Base-by-base conservation (phyloP, 1,140 invertebrate species). In the Drosophila bifasciata region DNA sequence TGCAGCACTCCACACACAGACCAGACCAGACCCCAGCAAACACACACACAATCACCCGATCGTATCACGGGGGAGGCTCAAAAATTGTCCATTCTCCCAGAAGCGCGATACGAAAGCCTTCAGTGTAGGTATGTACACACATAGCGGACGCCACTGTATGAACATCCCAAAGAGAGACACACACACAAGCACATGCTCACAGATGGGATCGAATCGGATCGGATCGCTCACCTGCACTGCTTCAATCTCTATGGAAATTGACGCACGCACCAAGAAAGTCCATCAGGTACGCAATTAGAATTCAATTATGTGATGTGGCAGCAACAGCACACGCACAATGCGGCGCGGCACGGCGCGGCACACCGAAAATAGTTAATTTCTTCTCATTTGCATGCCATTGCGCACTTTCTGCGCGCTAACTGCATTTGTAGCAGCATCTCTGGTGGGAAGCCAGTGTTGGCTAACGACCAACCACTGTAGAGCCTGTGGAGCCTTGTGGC, bases 201-300 rank as follows among this genome's bases (percentile, higher is more conserved):
- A 19, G 16, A 25, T 41, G 21, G 17, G 15, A 5, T 23, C 23
- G 39, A 9, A 53, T 43, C 15, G 40, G 16, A 25, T 28, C 15
- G 17, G n/a, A n/a, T 28, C 7, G 7, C 60, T 59, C 49, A 44
- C 51, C 50, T 68, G 52, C 61, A 43, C 23, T 25, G 13, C 51
- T 21, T 6, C 64, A 59, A 68, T 62, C 64, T 68, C 43, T 55
- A 62, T 68, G 32, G 44, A 68, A 62, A 55, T 49, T 68, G 58
- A 68, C 64, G 58, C 64, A 68, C 64, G 64, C 50, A 63, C 50
- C 69, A 50, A 59, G 59, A 74, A 64, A 74, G 70, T 74, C 58
- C 62, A 63, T 75, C 32, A 41, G 39, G 59, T 28, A 67, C 49
- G 50, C 61, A 60, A 75, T 75, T 75, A 75, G 71, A 75, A 75